Percentiles rank a stretch among this genome's conserved stretches.
Evolutionary conservation across 2,113 vertebrate genomes (phyloP).

Genomic region (Rafetus swinhoei): DNA sequence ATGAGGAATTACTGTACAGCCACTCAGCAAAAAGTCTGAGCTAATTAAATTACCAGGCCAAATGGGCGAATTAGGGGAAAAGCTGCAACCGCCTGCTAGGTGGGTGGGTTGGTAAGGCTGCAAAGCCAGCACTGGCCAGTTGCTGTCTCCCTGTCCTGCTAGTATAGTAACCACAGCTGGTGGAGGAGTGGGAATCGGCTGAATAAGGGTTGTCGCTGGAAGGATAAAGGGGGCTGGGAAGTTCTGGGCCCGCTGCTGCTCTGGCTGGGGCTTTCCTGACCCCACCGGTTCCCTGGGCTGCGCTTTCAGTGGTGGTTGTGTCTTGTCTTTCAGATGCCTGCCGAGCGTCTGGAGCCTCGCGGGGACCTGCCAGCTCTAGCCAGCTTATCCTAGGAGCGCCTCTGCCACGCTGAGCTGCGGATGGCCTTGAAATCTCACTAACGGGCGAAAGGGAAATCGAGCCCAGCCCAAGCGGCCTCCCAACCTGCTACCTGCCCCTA

Average conservation of each 20-base stretch:
- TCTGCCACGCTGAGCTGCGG: fast-evolving
- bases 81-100: not conserved
- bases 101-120: not conserved
- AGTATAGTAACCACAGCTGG: fast-evolving
- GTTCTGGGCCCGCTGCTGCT: not conserved
- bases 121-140: not conserved
- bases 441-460: fast-evolving
- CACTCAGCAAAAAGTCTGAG: not conserved
- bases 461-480: fast-evolving
- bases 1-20: not conserved
- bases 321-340: conserved; percentile 62
- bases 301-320: not conserved
- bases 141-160: fast-evolving
- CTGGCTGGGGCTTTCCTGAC: fast-evolving
- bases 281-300: fast-evolving
- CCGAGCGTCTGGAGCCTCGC: fast-evolving
- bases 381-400: not conserved
- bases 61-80: not conserved
- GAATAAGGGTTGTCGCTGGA: not conserved
- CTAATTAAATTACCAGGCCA: not conserved
- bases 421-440: not conserved
- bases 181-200: fast-evolving
- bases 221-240: not conserved
- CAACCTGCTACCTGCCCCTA: fast-evolving
- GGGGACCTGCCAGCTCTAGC: conserved; percentile 2